Conservation (phyloP, 2,113 vertebrate species). For the Ictalurus furcatus region DNA sequence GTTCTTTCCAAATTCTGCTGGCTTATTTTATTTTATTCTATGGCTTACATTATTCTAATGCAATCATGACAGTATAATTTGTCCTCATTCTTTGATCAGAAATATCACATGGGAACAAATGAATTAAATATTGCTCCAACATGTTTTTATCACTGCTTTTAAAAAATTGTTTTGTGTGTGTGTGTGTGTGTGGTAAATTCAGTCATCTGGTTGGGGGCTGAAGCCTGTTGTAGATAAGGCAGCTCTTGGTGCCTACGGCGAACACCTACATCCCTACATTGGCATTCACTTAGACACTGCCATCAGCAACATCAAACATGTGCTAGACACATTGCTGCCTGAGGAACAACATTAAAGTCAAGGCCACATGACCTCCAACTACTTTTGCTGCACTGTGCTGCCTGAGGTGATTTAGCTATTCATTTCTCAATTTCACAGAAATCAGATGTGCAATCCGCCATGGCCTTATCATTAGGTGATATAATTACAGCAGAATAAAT, state of each 20-base stretch:
- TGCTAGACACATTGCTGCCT: slow-evolving; percentile 64
- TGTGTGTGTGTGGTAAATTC: slow-evolving; percentile 29
- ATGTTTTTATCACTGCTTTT: neutral
- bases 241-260: slow-evolving; percentile 63
- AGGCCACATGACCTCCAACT: neutral
- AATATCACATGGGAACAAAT: too few species aligned
- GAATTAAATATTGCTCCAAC: neutral
- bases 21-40: neutral
- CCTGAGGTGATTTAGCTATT: neutral
- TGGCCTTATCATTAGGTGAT: neutral
- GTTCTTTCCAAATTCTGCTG: neutral
- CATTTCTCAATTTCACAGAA: slow-evolving; percentile 2
- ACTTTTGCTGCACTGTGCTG: neutral
- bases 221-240: slow-evolving; percentile 61
- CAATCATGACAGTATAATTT: neutral
- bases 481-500: slow-evolving; percentile 11
- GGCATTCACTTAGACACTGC: slow-evolving; percentile 51
- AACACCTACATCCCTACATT: slow-evolving; percentile 59
- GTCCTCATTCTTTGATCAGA: neutral
- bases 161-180: too few species aligned
- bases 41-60: neutral
- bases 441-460: neutral
- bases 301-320: slow-evolving; percentile 56
- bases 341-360: slow-evolving; percentile 30
- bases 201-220: slow-evolving; percentile 60